Percentiles rank a stretch among this genome's conserved stretches.
Evolutionary conservation across 1,140 invertebrate species (phyloP).

Genomic region (Drosophila asahinai): DNA sequence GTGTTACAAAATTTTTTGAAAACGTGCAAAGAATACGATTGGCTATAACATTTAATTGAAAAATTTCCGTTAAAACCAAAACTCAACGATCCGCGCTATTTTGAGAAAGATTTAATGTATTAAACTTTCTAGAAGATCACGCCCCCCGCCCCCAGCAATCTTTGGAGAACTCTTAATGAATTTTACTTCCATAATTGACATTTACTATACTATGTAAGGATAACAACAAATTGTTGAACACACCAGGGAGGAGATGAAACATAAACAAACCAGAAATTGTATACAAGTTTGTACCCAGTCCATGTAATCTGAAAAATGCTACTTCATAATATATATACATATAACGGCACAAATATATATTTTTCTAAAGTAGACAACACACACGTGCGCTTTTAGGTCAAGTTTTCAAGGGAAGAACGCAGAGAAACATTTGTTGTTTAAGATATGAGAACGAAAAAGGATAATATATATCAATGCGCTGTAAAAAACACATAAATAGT

Average conservation of each 20-base stretch:
- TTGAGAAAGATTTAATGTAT: conserved; percentile 13
- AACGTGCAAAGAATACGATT: too few species aligned
- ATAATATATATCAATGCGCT: conserved; percentile 80
- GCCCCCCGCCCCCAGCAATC: conserved; percentile 3
- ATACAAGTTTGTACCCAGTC: conserved; percentile 82
- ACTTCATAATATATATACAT: conserved; percentile 77
- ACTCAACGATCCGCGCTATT: neutral
- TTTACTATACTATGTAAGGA: conserved; percentile 64
- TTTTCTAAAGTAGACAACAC: conserved; percentile 74
- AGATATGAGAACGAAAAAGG: conserved; percentile 38
- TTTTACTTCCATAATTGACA: conserved; percentile 78
- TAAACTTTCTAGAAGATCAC: conserved; percentile 25
- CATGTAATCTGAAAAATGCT: conserved; percentile 77
- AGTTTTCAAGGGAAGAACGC: conserved; percentile 26
- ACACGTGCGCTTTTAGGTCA: conserved; percentile 56
- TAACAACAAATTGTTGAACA: conserved; percentile 55
- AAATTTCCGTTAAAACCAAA: neutral
- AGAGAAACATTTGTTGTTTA: conserved; percentile 59
- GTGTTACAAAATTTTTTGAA: neutral
- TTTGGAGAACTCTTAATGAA: conserved; percentile 63
- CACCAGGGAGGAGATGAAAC: conserved; percentile 7
- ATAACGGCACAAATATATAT: conserved; percentile 73
- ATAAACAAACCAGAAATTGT: conserved; percentile 58
- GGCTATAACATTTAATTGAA: too few species aligned
- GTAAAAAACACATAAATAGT: conserved; percentile 76